These are phyloP conservation scores for Chelonus formosanus DNA, from an alignment of 2,888 invertebrate genomes.

Conservation along the genomic window DNA sequence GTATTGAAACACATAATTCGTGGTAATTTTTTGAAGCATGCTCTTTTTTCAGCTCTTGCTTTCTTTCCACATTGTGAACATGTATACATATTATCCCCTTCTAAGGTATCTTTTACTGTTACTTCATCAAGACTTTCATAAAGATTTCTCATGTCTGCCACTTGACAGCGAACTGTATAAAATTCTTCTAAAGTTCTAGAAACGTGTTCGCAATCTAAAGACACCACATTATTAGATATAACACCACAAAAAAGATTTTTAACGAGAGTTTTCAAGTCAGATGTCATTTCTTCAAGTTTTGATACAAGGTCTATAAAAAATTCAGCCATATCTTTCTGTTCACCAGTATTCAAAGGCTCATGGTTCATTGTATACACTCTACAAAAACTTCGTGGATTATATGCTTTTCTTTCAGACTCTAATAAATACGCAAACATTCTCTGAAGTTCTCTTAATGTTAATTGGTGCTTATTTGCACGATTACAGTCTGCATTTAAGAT, in stretches of 20 bases:
- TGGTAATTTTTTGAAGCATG: slow-evolving; percentile 93
- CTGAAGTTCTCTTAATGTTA: slow-evolving; percentile 87
- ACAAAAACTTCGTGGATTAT: slow-evolving; percentile 94
- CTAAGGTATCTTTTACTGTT: slow-evolving; percentile 95
- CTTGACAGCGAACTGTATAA: slow-evolving; percentile 95
- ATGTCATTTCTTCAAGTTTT: slow-evolving; percentile 95
- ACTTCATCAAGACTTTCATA: slow-evolving; percentile 95
- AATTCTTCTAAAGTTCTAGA: slow-evolving; percentile 95
- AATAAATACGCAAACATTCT: slow-evolving; percentile 93
- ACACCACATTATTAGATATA: slow-evolving; percentile 94
- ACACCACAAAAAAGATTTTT: slow-evolving; percentile 93
- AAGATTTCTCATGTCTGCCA: slow-evolving; percentile 94
- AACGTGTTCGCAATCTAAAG: slow-evolving; percentile 93
- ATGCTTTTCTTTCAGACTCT: slow-evolving; percentile 94
- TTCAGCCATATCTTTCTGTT: slow-evolving; percentile 98
- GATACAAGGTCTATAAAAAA: slow-evolving; percentile 97
- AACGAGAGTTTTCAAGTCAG: slow-evolving; percentile 86
- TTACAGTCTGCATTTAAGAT: slow-evolving; percentile 81
- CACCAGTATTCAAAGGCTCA: slow-evolving; percentile 93
- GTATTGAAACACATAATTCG: slow-evolving; percentile 95
- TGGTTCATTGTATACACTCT: slow-evolving; percentile 98
- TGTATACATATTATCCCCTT: slow-evolving; percentile 98
- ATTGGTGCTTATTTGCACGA: slow-evolving; percentile 79
- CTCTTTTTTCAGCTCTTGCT: slow-evolving; percentile 94
- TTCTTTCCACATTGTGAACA: slow-evolving; percentile 95